Evolutionary conservation across 2,113 vertebrate genomes (phyloP).

Genomic region (Aplodontia rufa): DNA sequence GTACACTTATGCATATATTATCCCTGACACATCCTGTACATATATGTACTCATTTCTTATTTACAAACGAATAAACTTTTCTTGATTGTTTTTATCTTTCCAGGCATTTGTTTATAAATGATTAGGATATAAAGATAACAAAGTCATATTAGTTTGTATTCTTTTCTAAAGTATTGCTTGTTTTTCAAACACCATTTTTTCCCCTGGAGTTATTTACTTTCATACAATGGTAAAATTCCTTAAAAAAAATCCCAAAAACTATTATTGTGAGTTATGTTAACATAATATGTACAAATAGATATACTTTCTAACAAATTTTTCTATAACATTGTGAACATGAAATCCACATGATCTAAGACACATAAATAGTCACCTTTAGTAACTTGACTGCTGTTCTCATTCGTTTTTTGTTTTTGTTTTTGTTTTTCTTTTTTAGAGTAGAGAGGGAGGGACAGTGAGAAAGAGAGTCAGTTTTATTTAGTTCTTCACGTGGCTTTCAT

Average conservation of each 20-base stretch:
- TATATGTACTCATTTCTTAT: neutral
- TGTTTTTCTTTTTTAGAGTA: no score
- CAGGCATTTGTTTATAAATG: neutral
- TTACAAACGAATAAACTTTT: neutral
- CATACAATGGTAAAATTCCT: neutral
- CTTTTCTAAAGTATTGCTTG: slow-evolving; percentile 14
- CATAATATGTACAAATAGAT: neutral
- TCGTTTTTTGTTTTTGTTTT: no score
- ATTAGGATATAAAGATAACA: neutral
- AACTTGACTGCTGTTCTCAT: neutral
- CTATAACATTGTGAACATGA: neutral
- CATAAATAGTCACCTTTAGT: no score
- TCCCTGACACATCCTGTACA: neutral
- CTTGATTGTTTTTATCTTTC: neutral
- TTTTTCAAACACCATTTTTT: neutral
- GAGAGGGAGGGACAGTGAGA: no score
- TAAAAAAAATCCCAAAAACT: neutral
- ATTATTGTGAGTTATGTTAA: neutral
- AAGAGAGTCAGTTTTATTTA: no score
- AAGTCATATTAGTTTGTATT: neutral
- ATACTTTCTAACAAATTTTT: neutral
- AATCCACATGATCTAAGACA: neutral
- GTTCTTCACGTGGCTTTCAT: no score
- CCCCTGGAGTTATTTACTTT: neutral
- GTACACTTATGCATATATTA: neutral